Evolutionary conservation across 2,797 vertebrate species (phyloP).

Genomic region (Mormyrops attenuatus): DNA sequence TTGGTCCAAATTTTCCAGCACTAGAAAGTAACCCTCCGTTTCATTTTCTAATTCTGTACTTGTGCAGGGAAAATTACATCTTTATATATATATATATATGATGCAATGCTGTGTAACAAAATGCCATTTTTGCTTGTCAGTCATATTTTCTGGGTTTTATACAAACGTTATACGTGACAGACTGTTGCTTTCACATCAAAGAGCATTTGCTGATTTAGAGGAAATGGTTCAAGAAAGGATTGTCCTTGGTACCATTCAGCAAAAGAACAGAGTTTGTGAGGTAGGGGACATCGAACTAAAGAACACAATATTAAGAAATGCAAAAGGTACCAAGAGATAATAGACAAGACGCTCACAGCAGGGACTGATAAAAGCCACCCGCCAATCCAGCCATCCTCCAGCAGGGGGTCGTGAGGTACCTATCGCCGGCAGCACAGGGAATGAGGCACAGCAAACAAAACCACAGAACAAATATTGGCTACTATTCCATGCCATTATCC

Average conservation of each 20-base stretch:
- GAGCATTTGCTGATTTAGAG: not conserved
- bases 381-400: not conserved
- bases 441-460: not conserved
- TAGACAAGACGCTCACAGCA: not conserved
- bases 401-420: not conserved
- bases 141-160: not conserved
- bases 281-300: too few species aligned
- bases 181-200: not conserved
- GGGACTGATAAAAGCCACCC: not conserved
- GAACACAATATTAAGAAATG: not conserved
- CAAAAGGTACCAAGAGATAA: not conserved
- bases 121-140: not conserved
- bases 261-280: not conserved
- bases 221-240: not conserved
- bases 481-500: not conserved
- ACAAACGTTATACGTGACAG: not conserved
- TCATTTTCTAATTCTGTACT: slow-evolving; percentile 14
- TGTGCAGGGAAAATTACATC: not conserved
- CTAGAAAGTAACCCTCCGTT: slow-evolving; percentile 5
- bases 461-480: not conserved
- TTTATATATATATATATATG: not conserved
- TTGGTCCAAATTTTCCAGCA: not conserved
- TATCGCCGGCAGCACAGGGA: not conserved
- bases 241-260: not conserved
- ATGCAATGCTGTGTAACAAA: not conserved